These are phyloP conservation scores for Agonopterix alstromeriana DNA, from an alignment of 2,888 invertebrate genomes.

Conservation along the genomic window DNA sequence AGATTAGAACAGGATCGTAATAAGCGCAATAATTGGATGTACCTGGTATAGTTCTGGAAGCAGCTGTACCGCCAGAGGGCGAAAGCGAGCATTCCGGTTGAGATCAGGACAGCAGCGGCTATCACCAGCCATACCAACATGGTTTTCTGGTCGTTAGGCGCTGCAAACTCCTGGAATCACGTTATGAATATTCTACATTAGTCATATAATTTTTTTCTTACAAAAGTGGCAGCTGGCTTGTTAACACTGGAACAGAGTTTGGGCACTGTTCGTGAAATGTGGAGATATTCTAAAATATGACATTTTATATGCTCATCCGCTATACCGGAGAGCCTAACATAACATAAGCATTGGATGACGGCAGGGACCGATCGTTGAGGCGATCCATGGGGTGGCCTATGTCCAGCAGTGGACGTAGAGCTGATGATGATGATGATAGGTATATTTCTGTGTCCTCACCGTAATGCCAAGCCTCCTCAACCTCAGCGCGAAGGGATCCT, in stretches of 20 bases:
- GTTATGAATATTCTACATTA: not conserved
- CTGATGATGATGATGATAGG: too few species aligned
- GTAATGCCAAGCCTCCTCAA: conserved; percentile 40
- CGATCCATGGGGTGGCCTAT: too few species aligned
- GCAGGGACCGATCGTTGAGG: too few species aligned
- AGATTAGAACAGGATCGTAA: too few species aligned
- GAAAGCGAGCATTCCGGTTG: conserved; percentile 50
- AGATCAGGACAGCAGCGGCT: conserved; percentile 43
- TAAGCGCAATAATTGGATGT: not conserved
- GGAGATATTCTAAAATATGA: too few species aligned
- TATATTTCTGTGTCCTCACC: conserved; percentile 25
- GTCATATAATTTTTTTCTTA: not conserved
- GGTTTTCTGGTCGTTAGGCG: conserved; percentile 39
- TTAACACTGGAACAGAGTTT: too few species aligned
- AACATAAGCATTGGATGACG: too few species aligned
- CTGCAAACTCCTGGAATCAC: conserved; percentile 50
- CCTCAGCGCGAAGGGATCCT: conserved; percentile 40
- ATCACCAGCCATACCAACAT: conserved; percentile 55
- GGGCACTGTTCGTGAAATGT: too few species aligned
- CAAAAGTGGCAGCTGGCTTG: not conserved
- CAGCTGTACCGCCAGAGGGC: conserved; percentile 63
- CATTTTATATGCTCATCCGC: too few species aligned
- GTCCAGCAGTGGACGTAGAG: too few species aligned
- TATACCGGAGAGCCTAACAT: too few species aligned
- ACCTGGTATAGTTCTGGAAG: conserved; percentile 62